Evolutionary conservation across 1,140 invertebrate species (phyloP).

Genomic region (Apis cerana): DNA sequence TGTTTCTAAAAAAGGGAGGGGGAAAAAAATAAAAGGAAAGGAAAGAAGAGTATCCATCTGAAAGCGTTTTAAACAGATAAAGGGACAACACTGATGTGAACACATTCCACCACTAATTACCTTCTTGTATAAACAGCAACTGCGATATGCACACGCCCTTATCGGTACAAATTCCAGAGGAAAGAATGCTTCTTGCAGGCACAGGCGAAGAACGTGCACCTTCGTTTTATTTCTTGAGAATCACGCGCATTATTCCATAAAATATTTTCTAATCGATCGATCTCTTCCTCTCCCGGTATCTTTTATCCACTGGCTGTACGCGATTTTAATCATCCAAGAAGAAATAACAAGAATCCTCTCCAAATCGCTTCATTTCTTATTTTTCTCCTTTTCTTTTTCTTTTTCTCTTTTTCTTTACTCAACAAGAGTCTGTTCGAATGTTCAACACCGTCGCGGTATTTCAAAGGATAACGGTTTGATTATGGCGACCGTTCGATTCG

Average conservation of each 20-base stretch:
- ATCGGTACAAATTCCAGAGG: neutral
- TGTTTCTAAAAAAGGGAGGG: no score
- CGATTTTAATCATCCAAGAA: no score
- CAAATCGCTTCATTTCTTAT: no score
- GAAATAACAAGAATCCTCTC: no score
- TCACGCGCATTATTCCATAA: neutral
- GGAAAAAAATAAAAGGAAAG: no score
- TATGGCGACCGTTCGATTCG: neutral
- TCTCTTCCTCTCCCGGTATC: neutral
- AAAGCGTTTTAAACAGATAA: neutral
- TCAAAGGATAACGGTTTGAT: neutral
- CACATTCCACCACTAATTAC: conserved; percentile 21
- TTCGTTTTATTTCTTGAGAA: neutral
- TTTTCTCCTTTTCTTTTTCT: no score
- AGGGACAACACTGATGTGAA: neutral
- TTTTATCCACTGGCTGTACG: no score
- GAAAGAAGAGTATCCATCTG: neutral
- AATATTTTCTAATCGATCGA: neutral
- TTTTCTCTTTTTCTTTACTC: no score
- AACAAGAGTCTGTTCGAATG: neutral
- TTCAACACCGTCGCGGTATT: neutral
- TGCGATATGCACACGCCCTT: neutral
- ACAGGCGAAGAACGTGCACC: neutral
- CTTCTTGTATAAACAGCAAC: conserved; percentile 30
- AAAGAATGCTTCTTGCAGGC: neutral